Base-by-base conservation (phyloP, 2,113 vertebrate genomes). In the western clawed frog (Xenopus tropicalis) region DNA sequence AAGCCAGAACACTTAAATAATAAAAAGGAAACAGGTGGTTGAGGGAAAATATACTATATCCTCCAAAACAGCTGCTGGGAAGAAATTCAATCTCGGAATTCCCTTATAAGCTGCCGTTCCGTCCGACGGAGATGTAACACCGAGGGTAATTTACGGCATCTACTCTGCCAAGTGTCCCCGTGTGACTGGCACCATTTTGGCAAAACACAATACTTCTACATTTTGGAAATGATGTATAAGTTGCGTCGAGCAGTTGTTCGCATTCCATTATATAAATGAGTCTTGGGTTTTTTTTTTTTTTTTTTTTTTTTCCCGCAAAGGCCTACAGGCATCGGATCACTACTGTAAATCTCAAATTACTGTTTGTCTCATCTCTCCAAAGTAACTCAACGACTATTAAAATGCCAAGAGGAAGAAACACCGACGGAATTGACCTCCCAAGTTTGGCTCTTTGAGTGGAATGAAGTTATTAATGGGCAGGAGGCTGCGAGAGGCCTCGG, bases 51-150 rank as follows among this genome's bases (percentile, higher is more conserved):
- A 90, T 83, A 78, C 81, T 83, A 77, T 81, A 81, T 72, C 82
- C 85, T 85, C 80, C 80, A 85, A 86, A 86, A 88, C 93, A 92
- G 88, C 91, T 91, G 88, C 85, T 86, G 74, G 21, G 46, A 78
- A 90, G 92, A 93, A 94, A 94, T 88, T 87, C 82, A 88, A 91
- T 89, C 86, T 91, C 90, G 85, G 82, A 88, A 83, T 88, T 87
- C 88, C 37, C n/a, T 37, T 61, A 89, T 82, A 86, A 89, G 86
- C 84, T 86, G 82, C 86, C 82, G 85, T 91, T 90, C 89, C 83
- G 87, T 83, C 84, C 79, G 74, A 85, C 79, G 83, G 70, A 73
- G 81, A 83, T 77, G 76, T 19, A 20, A 86, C 82, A 79, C 72
- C 77, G 22, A 78, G 90, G n/a, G 71, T 85, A 84, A 82, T 82